Evolutionary conservation across 2,888 invertebrate species (phyloP), one percentile per base, ranked within the genome.

Genomic region (Ophioninae sp.): DNA sequence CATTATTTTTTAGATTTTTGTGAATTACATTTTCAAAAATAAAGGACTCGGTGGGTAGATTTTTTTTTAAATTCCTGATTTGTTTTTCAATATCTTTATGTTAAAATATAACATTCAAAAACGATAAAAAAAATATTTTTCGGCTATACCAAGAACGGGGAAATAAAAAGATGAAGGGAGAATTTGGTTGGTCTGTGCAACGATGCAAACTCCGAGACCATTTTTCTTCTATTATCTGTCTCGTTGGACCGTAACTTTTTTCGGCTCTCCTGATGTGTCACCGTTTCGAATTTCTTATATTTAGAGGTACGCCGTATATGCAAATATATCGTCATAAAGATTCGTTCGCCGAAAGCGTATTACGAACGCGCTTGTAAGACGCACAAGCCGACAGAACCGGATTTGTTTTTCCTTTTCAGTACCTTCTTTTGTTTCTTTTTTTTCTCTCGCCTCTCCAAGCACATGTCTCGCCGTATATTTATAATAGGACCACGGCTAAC

Each of bases 401-500:
- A 22, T 63, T 30, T 63, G 22, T 63, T 63, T 63, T 23, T 63
- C 51, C 51, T 51, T 51, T 51, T 51, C 51, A 13, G 51, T 51
- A 51, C 51, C 22, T 68, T 68, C 41, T 51, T 67, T 67, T 41
- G 17, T 3, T 56, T 30, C 56, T 17, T 58, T 56, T 71, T 58
- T 37, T 71, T 58, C n/a, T 56, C 71, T 51, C 44, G 22, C n/a
- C n/a, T 17, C 17, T 51, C 17, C 2, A 20, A 13, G 23, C 68
- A 69, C 30, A 69, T 51, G 51, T 69, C 68, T 69, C 68, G 20
- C 51, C 59, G 59, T 41, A 61, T 61, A 72, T 61, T 72, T 59
- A 61, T 41, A 72, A 72, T 37, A 72, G 61, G 61, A 22, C 61
- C 37, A 72, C 41, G 59, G 41, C 72, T 72, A 72, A 72, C 72